Percentiles rank a stretch among this genome's conserved stretches.
These are phyloP conservation scores for Ptilodon capucinus DNA, from an alignment of 2,888 invertebrate genomes.

Conservation along the genomic window DNA sequence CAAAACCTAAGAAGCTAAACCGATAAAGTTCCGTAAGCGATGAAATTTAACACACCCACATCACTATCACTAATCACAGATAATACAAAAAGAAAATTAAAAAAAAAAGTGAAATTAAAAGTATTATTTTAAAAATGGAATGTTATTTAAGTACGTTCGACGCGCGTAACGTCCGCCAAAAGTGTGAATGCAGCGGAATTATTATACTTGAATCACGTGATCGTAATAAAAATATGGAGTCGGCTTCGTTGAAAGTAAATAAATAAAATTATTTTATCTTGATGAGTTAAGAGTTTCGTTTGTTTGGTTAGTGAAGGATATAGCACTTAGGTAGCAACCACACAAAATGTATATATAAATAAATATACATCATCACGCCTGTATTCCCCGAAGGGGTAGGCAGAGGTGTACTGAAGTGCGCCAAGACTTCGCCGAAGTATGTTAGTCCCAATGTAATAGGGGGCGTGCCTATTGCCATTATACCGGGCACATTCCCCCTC, in stretches of 20 bases:
- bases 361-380: no score
- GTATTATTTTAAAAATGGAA: slow-evolving; percentile 7
- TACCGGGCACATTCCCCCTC: no score
- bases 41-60: slow-evolving; percentile 15
- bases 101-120: background rate
- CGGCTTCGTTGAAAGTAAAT: slow-evolving; percentile 4
- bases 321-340: no score
- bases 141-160: slow-evolving; percentile 28
- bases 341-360: no score
- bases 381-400: no score
- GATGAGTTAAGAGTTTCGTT: slow-evolving; percentile 4
- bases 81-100: background rate
- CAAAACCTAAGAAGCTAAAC: slow-evolving; percentile 6
- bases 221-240: slow-evolving; percentile 2
- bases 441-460: no score
- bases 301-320: no score
- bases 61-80: slow-evolving; percentile 22
- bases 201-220: slow-evolving; percentile 3
- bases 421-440: no score
- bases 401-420: no score
- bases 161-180: slow-evolving; percentile 14
- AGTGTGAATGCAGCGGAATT: slow-evolving; percentile 16
- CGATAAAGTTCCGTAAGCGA: slow-evolving; percentile 11
- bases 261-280: slow-evolving; percentile 9
- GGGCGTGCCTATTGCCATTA: no score